phyloP scores from a whole-genome alignment of 1,140 invertebrate genomes.

The Euura saliciscinereae region DNA sequence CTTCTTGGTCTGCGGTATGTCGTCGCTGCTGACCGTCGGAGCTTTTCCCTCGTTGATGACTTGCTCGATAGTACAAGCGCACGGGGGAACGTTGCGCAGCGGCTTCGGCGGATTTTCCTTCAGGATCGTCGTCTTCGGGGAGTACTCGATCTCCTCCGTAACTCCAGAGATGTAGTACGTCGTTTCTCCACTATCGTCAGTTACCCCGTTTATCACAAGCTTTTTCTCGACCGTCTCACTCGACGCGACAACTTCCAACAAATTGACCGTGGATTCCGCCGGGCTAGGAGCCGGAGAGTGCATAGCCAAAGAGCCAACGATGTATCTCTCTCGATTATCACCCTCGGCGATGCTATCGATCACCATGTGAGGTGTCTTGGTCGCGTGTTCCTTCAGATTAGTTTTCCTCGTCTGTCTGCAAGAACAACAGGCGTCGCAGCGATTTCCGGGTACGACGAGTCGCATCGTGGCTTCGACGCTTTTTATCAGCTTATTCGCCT shows the following conservation, averaged over 20 bases:
- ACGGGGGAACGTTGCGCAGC: constrained; percentile 40
- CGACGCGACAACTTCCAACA: constrained; percentile 30
- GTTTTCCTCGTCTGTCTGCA: constrained; percentile 43
- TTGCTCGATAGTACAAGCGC: constrained; percentile 35
- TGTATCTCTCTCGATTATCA: constrained; percentile 32
- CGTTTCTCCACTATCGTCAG: constrained; percentile 29
- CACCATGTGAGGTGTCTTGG: constrained; percentile 30
- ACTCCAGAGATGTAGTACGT: constrained; percentile 33
- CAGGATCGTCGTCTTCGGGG: constrained; percentile 26
- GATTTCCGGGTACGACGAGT: constrained; percentile 24
- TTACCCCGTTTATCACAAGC: constrained; percentile 34
- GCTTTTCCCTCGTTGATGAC: constrained; percentile 25
- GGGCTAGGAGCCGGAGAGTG: constrained; percentile 38
- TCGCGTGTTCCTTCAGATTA: constrained; percentile 29
- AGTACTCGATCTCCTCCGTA: constrained; percentile 28
- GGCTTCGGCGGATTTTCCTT: constrained; percentile 7
- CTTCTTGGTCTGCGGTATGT: constrained; percentile 29
- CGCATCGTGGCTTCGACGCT: constrained; percentile 31
- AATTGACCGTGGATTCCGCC: constrained; percentile 24
- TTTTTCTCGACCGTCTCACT: constrained; percentile 34
- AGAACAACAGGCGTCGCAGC: constrained; percentile 45
- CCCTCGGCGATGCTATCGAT: constrained; percentile 32
- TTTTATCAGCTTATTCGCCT: constrained; percentile 39
- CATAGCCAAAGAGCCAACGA: constrained; percentile 37
- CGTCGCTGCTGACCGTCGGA: constrained; percentile 21